Base-by-base conservation (phyloP, 2,888 invertebrate species). In the Macrophya alboannulata region DNA sequence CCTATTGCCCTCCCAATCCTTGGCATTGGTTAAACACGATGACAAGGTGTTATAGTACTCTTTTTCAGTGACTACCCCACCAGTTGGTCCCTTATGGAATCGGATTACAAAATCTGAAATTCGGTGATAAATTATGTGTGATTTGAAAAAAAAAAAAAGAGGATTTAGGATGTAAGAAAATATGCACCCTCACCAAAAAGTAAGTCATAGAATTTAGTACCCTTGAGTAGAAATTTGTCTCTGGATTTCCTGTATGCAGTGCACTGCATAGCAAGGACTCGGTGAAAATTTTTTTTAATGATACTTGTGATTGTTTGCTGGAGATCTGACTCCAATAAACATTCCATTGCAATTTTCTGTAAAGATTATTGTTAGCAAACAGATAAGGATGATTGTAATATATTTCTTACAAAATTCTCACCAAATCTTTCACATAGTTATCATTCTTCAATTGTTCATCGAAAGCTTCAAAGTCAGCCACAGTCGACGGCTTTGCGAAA, bases 1-100 rank as follows among this genome's bases (percentile, higher is more conserved):
- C 8, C 72, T 72, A 72, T 72, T 45, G 12, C 72, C 72, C 43
- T 72, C 43, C 72, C 72, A 72, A n/a, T 72, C 72, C 43, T 72
- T 72, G 21, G 72, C 43, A 17, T 72, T 72, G 43, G 72, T 72
- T 21, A 72, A 43, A n/a, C 72, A 72, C 43, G 72, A 72, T 10
- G 72, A 72, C 43, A 72, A 43, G 6, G 43, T 72, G n/a, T 72
- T n/a, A 3, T 72, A 72, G 21, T 9, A 72, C 9, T 72, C 43
- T 72, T 72, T 72, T 45, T 72, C 43, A 3, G 21, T 43, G 12
- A 72, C n/a, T 6, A 72, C 12, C 10, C 43, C 43, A 43, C 43
- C 43, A 21, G n/a, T 5, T 82, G 82, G 15, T 45, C 43, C 15
- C 5, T 31, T 17, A 17, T 82, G 65, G 12, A 65, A 82, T n/a